These are phyloP conservation scores for Eupithecia subumbrata DNA, from an alignment of 2,888 invertebrate genomes.

Conservation along the genomic window DNA sequence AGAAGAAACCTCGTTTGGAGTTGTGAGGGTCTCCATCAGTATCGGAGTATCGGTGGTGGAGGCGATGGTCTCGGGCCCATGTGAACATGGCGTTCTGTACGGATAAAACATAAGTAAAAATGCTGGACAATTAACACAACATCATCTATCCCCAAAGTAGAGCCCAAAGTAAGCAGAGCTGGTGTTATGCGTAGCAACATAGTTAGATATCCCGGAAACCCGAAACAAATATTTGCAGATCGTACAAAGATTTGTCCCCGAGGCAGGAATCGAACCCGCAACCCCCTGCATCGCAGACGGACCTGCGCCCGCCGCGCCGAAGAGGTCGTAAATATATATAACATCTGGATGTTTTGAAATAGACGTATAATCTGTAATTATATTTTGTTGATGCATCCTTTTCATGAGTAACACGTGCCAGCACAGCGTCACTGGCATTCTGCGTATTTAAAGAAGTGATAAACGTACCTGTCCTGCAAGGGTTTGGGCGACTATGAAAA, in stretches of 20 bases:
- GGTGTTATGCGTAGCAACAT: too few species aligned
- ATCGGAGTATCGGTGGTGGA: conserved; percentile 90
- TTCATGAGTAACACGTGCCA: too few species aligned
- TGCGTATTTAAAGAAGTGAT: neutral
- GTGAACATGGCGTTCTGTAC: conserved; percentile 88
- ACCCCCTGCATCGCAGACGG: too few species aligned
- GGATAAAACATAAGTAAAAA: neutral
- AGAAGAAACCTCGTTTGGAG: conserved; percentile 92
- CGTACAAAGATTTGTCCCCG: too few species aligned
- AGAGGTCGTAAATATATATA: too few species aligned
- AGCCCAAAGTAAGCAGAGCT: too few species aligned
- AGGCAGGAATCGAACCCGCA: too few species aligned
- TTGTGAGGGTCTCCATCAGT: conserved; percentile 92
- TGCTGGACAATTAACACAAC: neutral
- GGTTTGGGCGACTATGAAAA: conserved; percentile 87
- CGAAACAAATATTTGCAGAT: too few species aligned
- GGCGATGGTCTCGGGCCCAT: conserved; percentile 91
- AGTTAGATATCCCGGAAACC: too few species aligned
- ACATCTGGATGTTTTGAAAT: neutral
- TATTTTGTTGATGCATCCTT: neutral
- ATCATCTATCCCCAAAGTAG: neutral
- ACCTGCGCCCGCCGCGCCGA: too few species aligned
- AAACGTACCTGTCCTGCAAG: conserved; percentile 88
- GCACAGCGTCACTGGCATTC: neutral
- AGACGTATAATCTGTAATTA: neutral